Evolutionary conservation across 2,113 vertebrate species (phyloP), one percentile per base, ranked within the genome.

Genomic region (Monopterus albus): DNA sequence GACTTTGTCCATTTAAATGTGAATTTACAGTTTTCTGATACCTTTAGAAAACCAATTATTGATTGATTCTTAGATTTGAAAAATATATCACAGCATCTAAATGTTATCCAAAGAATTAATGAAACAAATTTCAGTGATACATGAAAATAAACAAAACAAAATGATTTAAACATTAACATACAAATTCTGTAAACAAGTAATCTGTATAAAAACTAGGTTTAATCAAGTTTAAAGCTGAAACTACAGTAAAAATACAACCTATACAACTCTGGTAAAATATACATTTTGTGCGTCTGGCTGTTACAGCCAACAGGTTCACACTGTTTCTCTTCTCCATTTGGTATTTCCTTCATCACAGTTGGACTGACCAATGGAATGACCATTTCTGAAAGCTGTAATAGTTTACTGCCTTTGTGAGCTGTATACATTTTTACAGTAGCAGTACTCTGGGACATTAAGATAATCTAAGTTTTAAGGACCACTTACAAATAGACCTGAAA

Each of bases 31-130:
- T n/a, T n/a, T n/a, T n/a, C n/a, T n/a, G n/a, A n/a, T n/a, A n/a
- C n/a, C n/a, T n/a, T n/a, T n/a, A 12, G 38, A 47, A 64, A 21
- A 21, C 0, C 2, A 2, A 18, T 46, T 18, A 45, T 1, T 12
- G 10, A 46, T n/a, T 55, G 21, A 68, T 73, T 5, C 9, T 36
- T 42, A 21, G 65, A 42, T 5, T 18, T 5, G 17, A 60, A 58
- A 65, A 55, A 73, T 6, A 4, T 28, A n/a, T 31, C 49, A 62
- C 61, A 82, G 39, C 53, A 71, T 60, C 20, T 40, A 15, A 0
- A 18, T 62, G 25, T 38, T 52, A 52, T 11, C 71, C 20, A 35
- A 23, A 55, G 15, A 60, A 18, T 8, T 29, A 38, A 20, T 57
- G 21, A 3, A 51, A 68, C 36, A 63, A 25, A 21, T 28, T 7